These are phyloP conservation scores for Coenonympha arcania DNA, from an alignment of 2,888 invertebrate species.

Conservation along the genomic window DNA sequence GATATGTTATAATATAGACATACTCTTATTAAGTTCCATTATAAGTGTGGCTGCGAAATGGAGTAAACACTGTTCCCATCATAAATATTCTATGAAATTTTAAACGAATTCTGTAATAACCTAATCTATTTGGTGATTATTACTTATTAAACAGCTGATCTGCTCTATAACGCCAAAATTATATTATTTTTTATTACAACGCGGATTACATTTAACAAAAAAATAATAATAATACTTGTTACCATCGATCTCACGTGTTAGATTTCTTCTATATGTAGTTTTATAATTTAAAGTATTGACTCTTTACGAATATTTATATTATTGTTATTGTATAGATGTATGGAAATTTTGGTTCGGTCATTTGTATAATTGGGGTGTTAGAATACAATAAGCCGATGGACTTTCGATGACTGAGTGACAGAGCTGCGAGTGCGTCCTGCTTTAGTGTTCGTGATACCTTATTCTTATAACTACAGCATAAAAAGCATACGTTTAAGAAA, in stretches of 20 bases:
- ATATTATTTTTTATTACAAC: background rate
- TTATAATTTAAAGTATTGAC: constrained; percentile 62
- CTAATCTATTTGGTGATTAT: constrained; percentile 10
- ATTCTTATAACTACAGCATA: constrained; percentile 43
- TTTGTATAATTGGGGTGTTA: constrained; percentile 65
- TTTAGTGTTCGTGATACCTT: constrained; percentile 53
- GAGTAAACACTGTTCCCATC: constrained; percentile 6
- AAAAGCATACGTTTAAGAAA: constrained; percentile 61
- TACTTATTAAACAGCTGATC: constrained; percentile 9
- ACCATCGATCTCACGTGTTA: constrained; percentile 60
- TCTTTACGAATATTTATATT: constrained; percentile 60
- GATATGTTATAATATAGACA: no score
- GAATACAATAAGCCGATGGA: constrained; percentile 68
- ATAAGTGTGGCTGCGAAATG: constrained; percentile 9
- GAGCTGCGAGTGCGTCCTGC: constrained; percentile 54
- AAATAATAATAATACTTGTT: constrained; percentile 51
- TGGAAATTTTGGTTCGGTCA: constrained; percentile 58
- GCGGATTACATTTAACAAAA: constrained; percentile 15
- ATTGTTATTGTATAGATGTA: constrained; percentile 65
- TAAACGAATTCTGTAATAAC: constrained; percentile 17
- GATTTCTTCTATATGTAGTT: constrained; percentile 64
- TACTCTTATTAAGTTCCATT: no score
- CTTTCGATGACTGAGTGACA: constrained; percentile 69
- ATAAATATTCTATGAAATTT: constrained; percentile 6
- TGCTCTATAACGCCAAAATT: constrained; percentile 13